These are phyloP conservation scores for Cheilosia impressa DNA, from an alignment of 2,888 invertebrate genomes.

Conservation along the genomic window DNA sequence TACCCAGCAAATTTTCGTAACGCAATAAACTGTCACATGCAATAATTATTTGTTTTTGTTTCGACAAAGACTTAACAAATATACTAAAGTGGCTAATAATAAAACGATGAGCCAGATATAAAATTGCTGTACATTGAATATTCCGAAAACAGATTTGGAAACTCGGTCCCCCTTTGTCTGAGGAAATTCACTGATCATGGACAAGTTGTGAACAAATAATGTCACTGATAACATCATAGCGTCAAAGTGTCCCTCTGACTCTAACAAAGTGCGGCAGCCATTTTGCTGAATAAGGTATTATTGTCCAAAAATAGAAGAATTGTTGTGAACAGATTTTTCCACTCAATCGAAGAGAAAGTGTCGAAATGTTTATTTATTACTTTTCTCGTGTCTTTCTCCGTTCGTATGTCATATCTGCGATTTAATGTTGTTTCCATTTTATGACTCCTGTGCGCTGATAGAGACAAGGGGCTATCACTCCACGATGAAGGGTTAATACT, in stretches of 20 bases:
- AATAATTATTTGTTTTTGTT: slow-evolving; percentile 14
- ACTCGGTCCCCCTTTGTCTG: no score
- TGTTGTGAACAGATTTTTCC: no score
- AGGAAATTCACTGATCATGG: no score
- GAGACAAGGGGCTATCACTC: slow-evolving; percentile 7
- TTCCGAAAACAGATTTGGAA: no score
- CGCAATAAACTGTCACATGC: slow-evolving; percentile 19
- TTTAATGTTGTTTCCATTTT: not conserved
- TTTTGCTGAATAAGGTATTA: no score
- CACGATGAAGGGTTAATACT: slow-evolving; percentile 5
- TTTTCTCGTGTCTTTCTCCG: not conserved
- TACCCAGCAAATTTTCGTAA: not conserved
- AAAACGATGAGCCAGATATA: no score
- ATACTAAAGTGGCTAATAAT: not conserved
- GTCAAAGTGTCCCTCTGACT: no score
- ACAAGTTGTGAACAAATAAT: no score
- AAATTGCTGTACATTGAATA: no score
- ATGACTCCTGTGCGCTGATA: not conserved
- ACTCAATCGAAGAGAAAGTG: not conserved
- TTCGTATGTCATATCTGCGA: not conserved
- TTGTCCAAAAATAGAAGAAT: no score
- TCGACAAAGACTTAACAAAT: slow-evolving; percentile 10
- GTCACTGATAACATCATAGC: no score
- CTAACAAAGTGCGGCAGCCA: no score
- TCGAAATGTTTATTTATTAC: slow-evolving; percentile 16